Base-by-base conservation (phyloP, 2,797 vertebrate genomes). In the Syngnathus rostellatus region DNA sequence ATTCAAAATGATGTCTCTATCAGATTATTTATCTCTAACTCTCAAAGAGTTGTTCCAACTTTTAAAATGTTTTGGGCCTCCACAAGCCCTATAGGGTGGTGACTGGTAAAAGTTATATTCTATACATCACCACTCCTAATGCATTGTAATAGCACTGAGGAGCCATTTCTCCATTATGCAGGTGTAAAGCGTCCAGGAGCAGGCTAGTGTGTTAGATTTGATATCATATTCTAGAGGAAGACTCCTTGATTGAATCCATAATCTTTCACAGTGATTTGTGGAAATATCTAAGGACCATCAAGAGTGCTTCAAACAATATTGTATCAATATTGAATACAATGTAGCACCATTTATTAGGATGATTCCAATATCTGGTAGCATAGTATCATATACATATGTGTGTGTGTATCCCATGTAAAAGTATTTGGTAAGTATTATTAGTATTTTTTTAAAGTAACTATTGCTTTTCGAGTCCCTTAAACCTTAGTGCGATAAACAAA, bases 61-160 rank as follows among this genome's bases (percentile, higher is more conserved):
- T 46, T 46, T 46, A 16, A 46, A 14, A 46, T 5, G 45, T 14
- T 46, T 5, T 43, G 41, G 41, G 41, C 41, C 41, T 12, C 41
- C 11, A 12, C 10, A 43, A 43, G 4, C 41, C 41, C 12, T 43
- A 12, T 43, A 43, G 50, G 17, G 19, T 5, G 50, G 14, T 48
- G 16, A 16, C 8, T 11, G 31, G 6, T 77, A 65, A 73, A 73
- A 63, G 45, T 31, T 38, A 68, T 78, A 79, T 79, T 77, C 75
- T 65, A 48, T 72, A 78, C 77, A 71, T 83, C 75, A 81, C 71
- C 83, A 70, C 83, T 74, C 77, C 78, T 83, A 82, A 80, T 70
- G 46, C 48, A 71, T 68, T 6, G 59, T 64, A 72, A 54, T 45
- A 25, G 74, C 78, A 66, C 64, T 64, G 61, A 67, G 69, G 68